Percentiles rank a stretch among this genome's conserved stretches.
These are phyloP conservation scores for Oxyscelio sp. DNA, from an alignment of 2,888 invertebrate genomes.

Conservation along the genomic window DNA sequence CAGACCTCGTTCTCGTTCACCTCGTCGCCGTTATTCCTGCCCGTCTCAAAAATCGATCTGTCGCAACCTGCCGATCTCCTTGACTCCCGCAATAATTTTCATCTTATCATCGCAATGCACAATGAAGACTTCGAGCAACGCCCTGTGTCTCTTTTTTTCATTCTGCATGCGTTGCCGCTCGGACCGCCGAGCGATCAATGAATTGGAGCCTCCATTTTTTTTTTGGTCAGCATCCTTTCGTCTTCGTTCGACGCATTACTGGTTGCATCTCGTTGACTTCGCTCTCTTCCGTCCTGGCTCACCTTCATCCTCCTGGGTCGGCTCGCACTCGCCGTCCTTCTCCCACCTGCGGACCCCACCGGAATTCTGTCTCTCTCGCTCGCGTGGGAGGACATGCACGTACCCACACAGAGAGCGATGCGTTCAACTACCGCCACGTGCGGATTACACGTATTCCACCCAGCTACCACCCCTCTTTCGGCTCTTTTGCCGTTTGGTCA, in stretches of 20 bases:
- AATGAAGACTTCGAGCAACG: conserved; percentile 85
- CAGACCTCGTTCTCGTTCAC: too few species aligned
- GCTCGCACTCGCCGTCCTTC: conserved; percentile 60
- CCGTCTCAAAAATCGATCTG: too few species aligned
- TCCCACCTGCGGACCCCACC: conserved; percentile 61
- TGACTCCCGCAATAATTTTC: too few species aligned
- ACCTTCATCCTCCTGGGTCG: conserved; percentile 69
- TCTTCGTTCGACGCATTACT: conserved; percentile 82
- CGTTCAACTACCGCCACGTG: conserved; percentile 55
- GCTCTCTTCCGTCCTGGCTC: conserved; percentile 76
- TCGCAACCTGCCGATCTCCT: too few species aligned
- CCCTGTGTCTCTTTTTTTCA: conserved; percentile 84
- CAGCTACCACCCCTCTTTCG: conserved; percentile 51
- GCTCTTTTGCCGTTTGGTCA: conserved; percentile 78
- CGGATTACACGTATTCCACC: conserved; percentile 67
- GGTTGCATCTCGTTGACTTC: conserved; percentile 79
- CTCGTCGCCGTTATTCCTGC: too few species aligned
- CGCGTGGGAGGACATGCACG: conserved; percentile 58
- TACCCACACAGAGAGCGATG: conserved; percentile 51
- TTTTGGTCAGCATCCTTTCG: conserved; percentile 86
- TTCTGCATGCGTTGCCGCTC: conserved; percentile 85
- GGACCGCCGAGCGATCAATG: conserved; percentile 88
- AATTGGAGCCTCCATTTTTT: conserved; percentile 88
- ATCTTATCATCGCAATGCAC: too few species aligned
- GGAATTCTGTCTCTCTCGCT: conserved; percentile 61